These are phyloP conservation scores for Cryptoprocta ferox DNA, from an alignment of 2,797 vertebrate genomes.

Conservation along the genomic window DNA sequence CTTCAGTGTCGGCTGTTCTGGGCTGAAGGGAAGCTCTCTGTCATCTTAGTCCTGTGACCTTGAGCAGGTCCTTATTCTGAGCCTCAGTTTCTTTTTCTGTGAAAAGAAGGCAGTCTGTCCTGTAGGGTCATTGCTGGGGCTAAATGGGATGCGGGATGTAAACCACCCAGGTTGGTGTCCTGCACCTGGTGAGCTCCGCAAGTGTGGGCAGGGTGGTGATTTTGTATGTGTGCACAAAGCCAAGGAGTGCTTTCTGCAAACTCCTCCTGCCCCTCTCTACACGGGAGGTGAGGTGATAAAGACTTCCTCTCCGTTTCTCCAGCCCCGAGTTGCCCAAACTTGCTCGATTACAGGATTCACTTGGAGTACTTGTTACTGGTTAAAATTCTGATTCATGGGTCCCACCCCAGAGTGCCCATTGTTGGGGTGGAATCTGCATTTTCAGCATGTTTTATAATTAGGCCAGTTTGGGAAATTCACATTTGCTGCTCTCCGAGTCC, in stretches of 20 bases:
- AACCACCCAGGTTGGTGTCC: background rate
- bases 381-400: background rate
- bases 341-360: background rate
- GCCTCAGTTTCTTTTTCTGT: background rate
- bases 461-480: background rate
- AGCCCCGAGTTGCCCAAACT: conserved; percentile 10
- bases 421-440: background rate
- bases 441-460: background rate
- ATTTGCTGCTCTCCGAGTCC: background rate
- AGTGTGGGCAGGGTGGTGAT: too few relatives aligned
- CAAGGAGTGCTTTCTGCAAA: background rate
- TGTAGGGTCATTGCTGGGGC: background rate
- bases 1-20: background rate
- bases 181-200: background rate
- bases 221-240: background rate
- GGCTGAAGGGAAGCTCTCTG: too few relatives aligned
- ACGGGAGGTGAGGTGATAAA: background rate
- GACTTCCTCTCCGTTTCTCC: background rate
- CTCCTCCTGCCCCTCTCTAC: background rate
- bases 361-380: background rate
- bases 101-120: background rate
- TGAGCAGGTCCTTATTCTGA: background rate
- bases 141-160: background rate
- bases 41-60: background rate
- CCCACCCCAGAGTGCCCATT: background rate